Evolutionary conservation across 2,797 vertebrate genomes (phyloP).

Genomic region (Numenius phaeopus): DNA sequence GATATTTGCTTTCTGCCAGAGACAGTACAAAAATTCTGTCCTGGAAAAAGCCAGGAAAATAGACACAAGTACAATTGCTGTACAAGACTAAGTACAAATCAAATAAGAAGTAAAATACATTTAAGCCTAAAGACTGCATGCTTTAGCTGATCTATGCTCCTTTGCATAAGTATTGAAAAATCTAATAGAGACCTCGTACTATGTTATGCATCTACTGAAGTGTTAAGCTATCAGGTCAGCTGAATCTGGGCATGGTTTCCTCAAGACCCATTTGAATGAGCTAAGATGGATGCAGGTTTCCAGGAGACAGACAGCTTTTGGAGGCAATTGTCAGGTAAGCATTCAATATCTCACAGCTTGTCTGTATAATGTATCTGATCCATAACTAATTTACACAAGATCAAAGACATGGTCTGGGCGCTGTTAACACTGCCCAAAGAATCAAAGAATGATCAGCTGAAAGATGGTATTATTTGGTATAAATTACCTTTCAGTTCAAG

Average conservation of each 20-base stretch:
- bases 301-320: background rate
- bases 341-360: background rate
- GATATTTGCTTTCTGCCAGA: background rate
- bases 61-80: background rate
- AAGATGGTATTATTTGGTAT: background rate
- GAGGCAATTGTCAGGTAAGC: background rate
- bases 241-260: background rate
- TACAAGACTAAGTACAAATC: background rate
- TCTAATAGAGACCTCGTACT: background rate
- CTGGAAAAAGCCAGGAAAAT: background rate
- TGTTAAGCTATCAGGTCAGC: background rate
- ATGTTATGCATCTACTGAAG: background rate
- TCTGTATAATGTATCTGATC: background rate
- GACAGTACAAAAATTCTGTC: background rate
- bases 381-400: background rate
- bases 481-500: background rate
- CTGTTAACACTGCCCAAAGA: background rate
- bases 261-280: background rate
- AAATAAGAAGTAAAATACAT: background rate
- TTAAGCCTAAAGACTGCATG: background rate
- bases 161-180: background rate
- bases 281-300: background rate
- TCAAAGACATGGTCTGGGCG: background rate
- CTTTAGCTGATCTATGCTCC: background rate
- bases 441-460: background rate